Conservation (phyloP, 1,140 invertebrate species). For the Micrasema longulum region DNA sequence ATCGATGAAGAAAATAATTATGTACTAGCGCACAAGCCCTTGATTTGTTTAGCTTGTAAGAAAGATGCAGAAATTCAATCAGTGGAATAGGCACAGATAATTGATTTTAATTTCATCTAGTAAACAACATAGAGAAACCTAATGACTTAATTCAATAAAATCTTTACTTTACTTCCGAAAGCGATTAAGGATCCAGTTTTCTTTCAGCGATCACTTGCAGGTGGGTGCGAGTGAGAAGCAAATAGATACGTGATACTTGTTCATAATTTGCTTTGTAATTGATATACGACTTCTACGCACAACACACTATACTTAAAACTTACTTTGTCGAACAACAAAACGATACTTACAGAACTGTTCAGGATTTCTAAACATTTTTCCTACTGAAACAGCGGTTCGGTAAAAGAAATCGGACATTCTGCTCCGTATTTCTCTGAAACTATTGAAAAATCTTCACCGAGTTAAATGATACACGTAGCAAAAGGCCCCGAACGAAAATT, state of each 20-base stretch:
- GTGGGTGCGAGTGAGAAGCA: conserved; percentile 4
- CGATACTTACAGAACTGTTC: not conserved
- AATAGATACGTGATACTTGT: conserved; percentile 27
- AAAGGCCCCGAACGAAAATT: not conserved
- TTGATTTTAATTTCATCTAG: conserved; percentile 2
- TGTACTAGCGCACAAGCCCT: too few species aligned
- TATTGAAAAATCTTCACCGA: conserved; percentile 1
- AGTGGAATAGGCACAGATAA: too few species aligned
- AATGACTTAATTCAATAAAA: conserved; percentile 30
- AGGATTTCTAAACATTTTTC: not conserved
- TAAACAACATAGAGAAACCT: conserved; percentile 25
- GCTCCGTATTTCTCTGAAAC: conserved; percentile 3
- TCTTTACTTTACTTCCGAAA: conserved; percentile 15
- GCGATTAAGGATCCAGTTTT: conserved; percentile 17
- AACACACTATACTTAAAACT: conserved; percentile 10
- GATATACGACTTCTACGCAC: conserved; percentile 37
- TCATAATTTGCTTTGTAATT: conserved; percentile 35
- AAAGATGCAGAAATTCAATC: too few species aligned
- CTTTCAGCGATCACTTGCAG: not conserved
- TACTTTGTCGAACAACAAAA: not conserved
- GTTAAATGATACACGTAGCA: not conserved
- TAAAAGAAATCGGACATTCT: not conserved
- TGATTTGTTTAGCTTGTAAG: too few species aligned
- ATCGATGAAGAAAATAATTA: too few species aligned
- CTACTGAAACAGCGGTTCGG: not conserved